Percentiles rank a stretch among this genome's conserved stretches.
Evolutionary conservation across 2,888 invertebrate genomes (phyloP).

Genomic region (Odontomyia ornata): DNA sequence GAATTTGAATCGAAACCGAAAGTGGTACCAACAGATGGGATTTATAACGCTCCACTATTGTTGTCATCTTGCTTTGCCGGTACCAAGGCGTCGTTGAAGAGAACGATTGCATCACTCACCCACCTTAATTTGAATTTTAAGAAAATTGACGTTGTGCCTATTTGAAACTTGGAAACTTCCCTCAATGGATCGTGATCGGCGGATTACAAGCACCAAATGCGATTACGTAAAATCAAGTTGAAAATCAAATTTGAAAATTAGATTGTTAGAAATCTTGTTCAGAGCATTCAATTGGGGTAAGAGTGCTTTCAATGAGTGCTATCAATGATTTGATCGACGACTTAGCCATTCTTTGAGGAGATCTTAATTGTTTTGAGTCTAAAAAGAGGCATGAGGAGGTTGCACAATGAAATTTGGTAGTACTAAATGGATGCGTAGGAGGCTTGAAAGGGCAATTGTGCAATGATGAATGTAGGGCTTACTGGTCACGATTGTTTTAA

Average conservation of each 20-base stretch:
- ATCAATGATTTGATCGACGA: no score
- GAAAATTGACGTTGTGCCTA: background rate
- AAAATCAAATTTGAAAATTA: conserved; percentile 10
- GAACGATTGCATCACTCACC: background rate
- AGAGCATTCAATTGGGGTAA: no score
- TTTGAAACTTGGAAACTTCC: background rate
- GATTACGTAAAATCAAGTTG: background rate
- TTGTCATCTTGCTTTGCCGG: background rate
- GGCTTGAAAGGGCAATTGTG: background rate
- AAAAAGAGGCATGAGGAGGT: background rate
- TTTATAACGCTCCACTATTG: background rate
- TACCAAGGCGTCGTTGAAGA: background rate
- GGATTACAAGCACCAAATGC: conserved; percentile 1
- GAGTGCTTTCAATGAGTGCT: no score
- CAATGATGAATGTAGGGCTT: background rate
- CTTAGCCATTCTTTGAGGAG: no score
- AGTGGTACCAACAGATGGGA: conserved; percentile 1
- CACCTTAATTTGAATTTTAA: conserved; percentile 24
- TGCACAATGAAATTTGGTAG: background rate
- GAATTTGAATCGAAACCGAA: background rate
- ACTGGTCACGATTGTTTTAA: background rate
- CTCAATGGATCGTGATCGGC: conserved; percentile 11
- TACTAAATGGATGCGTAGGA: background rate
- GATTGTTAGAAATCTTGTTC: background rate
- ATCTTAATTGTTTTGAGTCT: background rate